Conservation (phyloP, 2,113 vertebrate genomes). For the Gobius niger region DNA sequence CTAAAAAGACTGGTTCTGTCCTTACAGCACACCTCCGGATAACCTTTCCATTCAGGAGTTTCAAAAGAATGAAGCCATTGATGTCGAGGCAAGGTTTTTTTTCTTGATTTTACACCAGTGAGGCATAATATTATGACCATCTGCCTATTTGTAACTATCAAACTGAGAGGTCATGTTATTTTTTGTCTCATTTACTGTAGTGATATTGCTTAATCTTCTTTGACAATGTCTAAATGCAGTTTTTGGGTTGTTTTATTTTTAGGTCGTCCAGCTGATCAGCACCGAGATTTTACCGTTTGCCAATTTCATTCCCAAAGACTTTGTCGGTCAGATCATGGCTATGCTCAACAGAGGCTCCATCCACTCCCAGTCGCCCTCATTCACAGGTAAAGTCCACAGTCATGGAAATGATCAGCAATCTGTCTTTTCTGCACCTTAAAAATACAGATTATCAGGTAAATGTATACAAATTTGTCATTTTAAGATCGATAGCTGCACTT, state of each 20-base stretch:
- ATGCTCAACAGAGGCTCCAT: conserved; percentile 99
- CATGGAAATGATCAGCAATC: too few species aligned
- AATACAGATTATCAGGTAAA: too few species aligned
- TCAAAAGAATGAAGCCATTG: conserved; percentile 96
- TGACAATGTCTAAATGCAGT: not conserved
- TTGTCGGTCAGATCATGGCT: conserved; percentile 97
- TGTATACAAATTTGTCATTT: too few species aligned
- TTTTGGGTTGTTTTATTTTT: conserved; percentile 7
- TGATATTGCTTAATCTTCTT: not conserved
- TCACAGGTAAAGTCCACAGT: conserved; percentile 84
- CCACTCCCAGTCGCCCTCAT: conserved; percentile 97
- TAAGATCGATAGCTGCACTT: too few species aligned
- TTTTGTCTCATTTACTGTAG: too few species aligned
- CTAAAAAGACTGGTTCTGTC: conserved; percentile 3
- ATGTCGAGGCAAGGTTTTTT: conserved; percentile 85
- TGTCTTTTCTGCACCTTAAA: too few species aligned
- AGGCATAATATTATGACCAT: not conserved
- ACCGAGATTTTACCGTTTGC: conserved; percentile 96
- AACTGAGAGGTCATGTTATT: too few species aligned
- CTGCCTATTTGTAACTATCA: too few species aligned
- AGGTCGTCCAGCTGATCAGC: conserved; percentile 98
- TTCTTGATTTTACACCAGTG: not conserved
- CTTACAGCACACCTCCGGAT: conserved; percentile 88
- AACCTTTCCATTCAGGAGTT: conserved; percentile 99
- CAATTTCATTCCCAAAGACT: conserved; percentile 99